Percentiles rank a stretch among this genome's conserved stretches.
These are phyloP conservation scores for Vollenhovia emeryi DNA, from an alignment of 1,140 invertebrate genomes.

Conservation along the genomic window DNA sequence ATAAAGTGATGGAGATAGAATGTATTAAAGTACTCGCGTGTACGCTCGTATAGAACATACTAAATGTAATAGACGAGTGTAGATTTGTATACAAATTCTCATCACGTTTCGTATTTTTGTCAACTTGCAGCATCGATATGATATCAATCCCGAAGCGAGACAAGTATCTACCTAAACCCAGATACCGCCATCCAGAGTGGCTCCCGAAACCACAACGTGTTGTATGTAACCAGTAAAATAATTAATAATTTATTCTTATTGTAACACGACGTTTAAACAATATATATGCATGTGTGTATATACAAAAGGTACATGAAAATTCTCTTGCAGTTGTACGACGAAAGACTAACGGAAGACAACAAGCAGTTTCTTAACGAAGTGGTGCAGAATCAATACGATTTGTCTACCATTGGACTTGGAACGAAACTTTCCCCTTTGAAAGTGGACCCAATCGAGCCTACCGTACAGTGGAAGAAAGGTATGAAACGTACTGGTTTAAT, in stretches of 20 bases:
- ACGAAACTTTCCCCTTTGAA: slow-evolving; percentile 84
- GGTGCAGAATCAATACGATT: slow-evolving; percentile 88
- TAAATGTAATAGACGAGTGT: not conserved
- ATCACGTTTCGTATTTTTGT: slow-evolving; percentile 27
- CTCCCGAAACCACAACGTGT: slow-evolving; percentile 84
- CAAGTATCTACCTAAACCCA: slow-evolving; percentile 75
- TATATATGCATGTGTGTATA: not conserved
- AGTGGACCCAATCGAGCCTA: slow-evolving; percentile 86
- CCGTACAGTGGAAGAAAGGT: slow-evolving; percentile 87
- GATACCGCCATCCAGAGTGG: slow-evolving; percentile 87
- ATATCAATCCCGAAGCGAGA: slow-evolving; percentile 51
- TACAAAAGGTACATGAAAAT: slow-evolving; percentile 15
- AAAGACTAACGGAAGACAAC: slow-evolving; percentile 92
- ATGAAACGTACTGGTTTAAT: slow-evolving; percentile 93
- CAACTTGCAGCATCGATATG: slow-evolving; percentile 61
- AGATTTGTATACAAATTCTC: slow-evolving; percentile 10
- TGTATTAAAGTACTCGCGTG: not conserved
- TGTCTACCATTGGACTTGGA: slow-evolving; percentile 77
- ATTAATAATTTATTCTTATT: slow-evolving; percentile 36
- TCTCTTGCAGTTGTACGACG: slow-evolving; percentile 87
- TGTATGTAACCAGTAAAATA: slow-evolving; percentile 81
- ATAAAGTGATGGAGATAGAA: not conserved
- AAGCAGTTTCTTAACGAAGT: slow-evolving; percentile 93
- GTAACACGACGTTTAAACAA: slow-evolving; percentile 48
- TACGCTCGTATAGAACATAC: not conserved